Evolutionary conservation across 2,888 invertebrate genomes (phyloP), one percentile per base, ranked within the genome.

Genomic region (Norana najaformis): DNA sequence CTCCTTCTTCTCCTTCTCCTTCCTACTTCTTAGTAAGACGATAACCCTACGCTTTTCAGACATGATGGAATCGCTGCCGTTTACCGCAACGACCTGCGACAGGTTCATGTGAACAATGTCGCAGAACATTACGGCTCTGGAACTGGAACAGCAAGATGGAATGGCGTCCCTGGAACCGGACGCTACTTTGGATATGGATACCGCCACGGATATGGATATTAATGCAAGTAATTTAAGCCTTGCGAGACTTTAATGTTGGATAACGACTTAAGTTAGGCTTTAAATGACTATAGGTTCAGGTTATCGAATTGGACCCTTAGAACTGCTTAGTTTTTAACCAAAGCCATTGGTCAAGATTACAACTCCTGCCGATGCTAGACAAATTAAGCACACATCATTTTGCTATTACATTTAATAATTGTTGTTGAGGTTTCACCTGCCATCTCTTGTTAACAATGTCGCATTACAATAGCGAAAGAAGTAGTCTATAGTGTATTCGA

Each of bases 91-190:
- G 91, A 88, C 90, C n/a, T 69, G 37, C 89, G 91, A 35, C 91
- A 91, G 89, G 82, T 39, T 18, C 36, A 53, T 4, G 91, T 91
- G 85, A 91, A 91, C 90, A 36, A 53, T 35, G 88, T 83, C 39
- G 91, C 91, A 0, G 90, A 91, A 82, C 53, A 91, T 39, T 83
- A 88, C 88, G 91, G 91, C 30, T 88, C 90, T n/a, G 89, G 90
- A 85, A 89, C 89, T 83, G 91, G 91, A 85, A 91, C 91, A 38
- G 90, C 90, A 39, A 36, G 69, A 23, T 47, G 88, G 83, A 88
- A 91, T 88, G 91, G 91, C 34, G 90, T 91, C 20, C 91, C 91
- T 23, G 91, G 91, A 18, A 91, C 91, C 30, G 90, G 90, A 30
- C 37, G 36, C 37, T 30, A 91, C 90, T 91, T 91, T 89, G 90